Evolutionary conservation across 2,888 invertebrate genomes (phyloP).

Genomic region (Panopea generosa): DNA sequence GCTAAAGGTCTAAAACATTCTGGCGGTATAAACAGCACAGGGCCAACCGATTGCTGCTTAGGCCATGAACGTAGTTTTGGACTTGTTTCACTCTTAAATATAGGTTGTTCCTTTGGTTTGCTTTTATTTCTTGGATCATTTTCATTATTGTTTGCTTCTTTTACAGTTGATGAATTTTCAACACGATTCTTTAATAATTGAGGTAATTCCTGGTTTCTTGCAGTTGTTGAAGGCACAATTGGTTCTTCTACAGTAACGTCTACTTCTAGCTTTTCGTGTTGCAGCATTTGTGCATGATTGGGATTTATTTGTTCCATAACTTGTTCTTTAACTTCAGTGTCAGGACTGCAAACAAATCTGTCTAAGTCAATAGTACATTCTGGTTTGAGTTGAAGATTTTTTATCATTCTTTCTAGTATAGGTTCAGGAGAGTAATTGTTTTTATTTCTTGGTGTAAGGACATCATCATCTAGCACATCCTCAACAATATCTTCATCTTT

Average conservation of each 20-base stretch:
- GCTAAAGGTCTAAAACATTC: slow-evolving; percentile 13
- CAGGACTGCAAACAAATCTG: background rate
- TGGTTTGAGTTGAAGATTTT: slow-evolving; percentile 12
- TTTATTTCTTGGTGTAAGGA: too few species aligned
- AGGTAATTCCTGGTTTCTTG: background rate
- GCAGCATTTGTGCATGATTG: background rate
- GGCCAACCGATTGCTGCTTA: background rate
- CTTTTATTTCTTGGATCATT: background rate
- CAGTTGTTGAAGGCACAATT: background rate
- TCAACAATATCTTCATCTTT: slow-evolving; percentile 22
- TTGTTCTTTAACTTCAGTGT: background rate
- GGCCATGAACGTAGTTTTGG: slow-evolving; percentile 35
- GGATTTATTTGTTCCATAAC: background rate
- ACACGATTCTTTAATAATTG: background rate
- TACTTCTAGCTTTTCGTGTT: background rate
- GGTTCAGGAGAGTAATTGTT: background rate
- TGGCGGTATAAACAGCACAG: background rate
- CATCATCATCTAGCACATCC: slow-evolving; percentile 9
- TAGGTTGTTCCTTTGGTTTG: background rate
- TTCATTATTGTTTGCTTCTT: too few species aligned
- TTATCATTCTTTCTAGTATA: slow-evolving; percentile 15
- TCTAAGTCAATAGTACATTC: slow-evolving; percentile 3
- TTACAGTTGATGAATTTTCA: too few species aligned
- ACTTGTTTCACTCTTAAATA: slow-evolving; percentile 54
- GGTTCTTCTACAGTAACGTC: slow-evolving; percentile 5